Base-by-base conservation (phyloP, 1,140 invertebrate genomes). In the Camponotus floridanus region DNA sequence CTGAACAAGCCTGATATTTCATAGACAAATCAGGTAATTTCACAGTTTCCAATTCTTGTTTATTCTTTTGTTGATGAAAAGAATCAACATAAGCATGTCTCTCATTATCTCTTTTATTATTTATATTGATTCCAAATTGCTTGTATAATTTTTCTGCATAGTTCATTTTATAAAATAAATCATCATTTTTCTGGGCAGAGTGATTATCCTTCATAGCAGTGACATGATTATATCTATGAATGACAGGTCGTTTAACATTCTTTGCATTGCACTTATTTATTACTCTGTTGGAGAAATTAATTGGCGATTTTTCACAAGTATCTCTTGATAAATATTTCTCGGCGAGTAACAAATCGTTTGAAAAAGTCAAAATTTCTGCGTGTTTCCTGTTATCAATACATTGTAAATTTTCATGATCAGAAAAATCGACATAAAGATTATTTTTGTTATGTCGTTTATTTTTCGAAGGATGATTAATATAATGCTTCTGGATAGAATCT, bases 231-330 rank as follows among this genome's bases (percentile, higher is more conserved):
- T 21, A 36, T 79, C 42, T 61, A 51, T 13, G 15, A 1, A 79
- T 79, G 11, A 33, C 21, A 68, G 76, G 45, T 67, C 45, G 76
- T 55, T 68, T 67, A 36, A 67, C 13, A 36, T 79, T 79, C 31
- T 79, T 68, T 2, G 18, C 13, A 1, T 51, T 36, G 42, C 13
- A 15, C 8, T 36, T 31, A 26, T 67, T 67, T 48, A 36, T 11
- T 8, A 31, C 15, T 55, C 1, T 11, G 11, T 42, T 9, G 6
- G 18, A 55, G 26, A 39, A 8, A 33, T 33, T 5, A 26, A 3
- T 59, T 6, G 51, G 1, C 0, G 33, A 33, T 36, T 73, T 31
- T 48, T 39, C 21, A 36, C 9, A 18, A 18, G 7, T 15, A 64
- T 67, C 26, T n/a, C n/a, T 45, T 0, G 9, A 18, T 26, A 21